Base-by-base conservation (phyloP, 2,113 vertebrate species). In the Todiramphus saurophagus region DNA sequence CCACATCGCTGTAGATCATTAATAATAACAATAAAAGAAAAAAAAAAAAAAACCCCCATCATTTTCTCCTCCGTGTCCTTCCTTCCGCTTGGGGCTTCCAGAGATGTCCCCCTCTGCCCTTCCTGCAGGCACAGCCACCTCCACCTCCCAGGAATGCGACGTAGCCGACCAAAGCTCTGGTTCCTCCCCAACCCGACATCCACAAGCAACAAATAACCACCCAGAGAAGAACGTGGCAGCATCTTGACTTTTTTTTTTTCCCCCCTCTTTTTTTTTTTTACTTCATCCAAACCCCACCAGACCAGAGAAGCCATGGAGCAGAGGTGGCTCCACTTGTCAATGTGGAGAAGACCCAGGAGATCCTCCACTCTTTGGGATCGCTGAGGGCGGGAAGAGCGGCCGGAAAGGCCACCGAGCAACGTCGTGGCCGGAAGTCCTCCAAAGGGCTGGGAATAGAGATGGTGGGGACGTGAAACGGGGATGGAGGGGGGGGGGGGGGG, bases 261-360 rank as follows among this genome's bases (percentile, higher is more conserved):
- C n/a, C n/a, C n/a, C n/a, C 39, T 41, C 10, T 12, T 41, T 41
- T 13, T 53, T 27, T 53, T 27, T 19, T 96, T 89, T 83, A 70
- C 4, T 82, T 60, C 12, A 5, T 35, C 58, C 37, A 6, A 51
- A 66, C 8, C 3, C 28, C 28, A 0, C 4, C 8, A 15, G 15
- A 13, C 25, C 3, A 4, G 14, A 12, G 53, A 2, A 48, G 39
- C 15, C 14, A 8, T 4, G n/a, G 37, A 17, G 16, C 13, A 21
- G 13, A 23, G 0, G 1, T 3, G 21, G 28, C 11, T 43, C 58
- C 8, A 0, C 25, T 16, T 9, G n/a, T n/a, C n/a, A n/a, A n/a
- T n/a, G 7, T 7, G 13, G 50, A 31, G n/a, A 6, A 5, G 23
- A 62, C 44, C 55, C 48, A 10, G 2, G 35, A 13, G 30, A 2